phyloP scores from a whole-genome alignment of 2,797 vertebrate genomes.

The Sebastes variabilis region DNA sequence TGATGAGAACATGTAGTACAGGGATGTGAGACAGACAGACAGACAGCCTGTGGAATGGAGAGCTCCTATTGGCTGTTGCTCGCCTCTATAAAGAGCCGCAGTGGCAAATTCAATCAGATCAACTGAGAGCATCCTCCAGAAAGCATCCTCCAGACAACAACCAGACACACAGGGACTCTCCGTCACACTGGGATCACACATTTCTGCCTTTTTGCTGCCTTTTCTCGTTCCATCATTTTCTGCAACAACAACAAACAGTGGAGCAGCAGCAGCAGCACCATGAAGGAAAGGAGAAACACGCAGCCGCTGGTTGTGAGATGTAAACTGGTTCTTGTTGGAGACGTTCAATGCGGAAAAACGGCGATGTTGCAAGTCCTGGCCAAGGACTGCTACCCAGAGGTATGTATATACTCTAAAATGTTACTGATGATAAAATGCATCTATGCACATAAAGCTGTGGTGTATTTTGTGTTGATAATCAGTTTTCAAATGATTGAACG shows the following conservation, averaged over 20 bases:
- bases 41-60: slow-evolving; percentile 48
- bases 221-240: neutral
- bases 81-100: slow-evolving; percentile 76
- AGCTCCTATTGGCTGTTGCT: slow-evolving; percentile 76
- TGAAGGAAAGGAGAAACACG: slow-evolving; percentile 92
- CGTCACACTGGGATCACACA: slow-evolving; percentile 13
- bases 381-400: slow-evolving; percentile 97
- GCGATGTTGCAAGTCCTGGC: slow-evolving; percentile 97
- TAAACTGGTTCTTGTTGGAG: slow-evolving; percentile 94
- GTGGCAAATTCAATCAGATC: slow-evolving; percentile 78
- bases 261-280: slow-evolving; percentile 51
- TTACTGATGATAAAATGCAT: neutral
- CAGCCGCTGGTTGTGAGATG: slow-evolving; percentile 92
- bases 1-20: slow-evolving; percentile 16
- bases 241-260: neutral
- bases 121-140: slow-evolving; percentile 64
- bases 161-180: neutral
- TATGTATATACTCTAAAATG: slow-evolving; percentile 52
- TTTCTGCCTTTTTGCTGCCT: neutral
- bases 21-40: slow-evolving; percentile 29
- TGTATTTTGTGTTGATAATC: neutral
- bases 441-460: neutral
- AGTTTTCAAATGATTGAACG: neutral
- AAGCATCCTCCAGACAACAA: neutral
- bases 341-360: slow-evolving; percentile 97